phyloP scores from a whole-genome alignment of 2,113 vertebrate species.

The Lamprologus sp. region DNA sequence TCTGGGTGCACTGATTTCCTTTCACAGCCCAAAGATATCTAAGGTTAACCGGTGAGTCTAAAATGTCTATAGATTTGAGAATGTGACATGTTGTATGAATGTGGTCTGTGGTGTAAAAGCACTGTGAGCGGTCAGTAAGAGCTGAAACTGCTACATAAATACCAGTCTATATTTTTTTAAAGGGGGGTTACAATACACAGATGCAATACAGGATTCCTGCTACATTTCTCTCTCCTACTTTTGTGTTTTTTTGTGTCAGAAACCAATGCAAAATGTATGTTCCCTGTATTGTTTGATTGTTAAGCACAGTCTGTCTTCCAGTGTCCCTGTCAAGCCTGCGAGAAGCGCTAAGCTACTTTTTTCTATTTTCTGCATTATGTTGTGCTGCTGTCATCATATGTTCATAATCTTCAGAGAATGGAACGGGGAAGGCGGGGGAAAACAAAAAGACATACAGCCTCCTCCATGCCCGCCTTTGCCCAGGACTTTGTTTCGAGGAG shows the following conservation, averaged over 20 bases:
- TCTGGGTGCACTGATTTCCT: neutral
- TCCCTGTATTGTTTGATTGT: neutral
- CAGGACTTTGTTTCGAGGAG: neutral
- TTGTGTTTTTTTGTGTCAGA: neutral
- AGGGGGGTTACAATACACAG: neutral
- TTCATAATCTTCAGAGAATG: constrained; percentile 12
- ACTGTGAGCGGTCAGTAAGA: neutral
- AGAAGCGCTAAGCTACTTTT: neutral
- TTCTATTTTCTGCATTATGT: constrained; percentile 12
- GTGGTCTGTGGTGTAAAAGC: neutral
- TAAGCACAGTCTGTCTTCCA: neutral
- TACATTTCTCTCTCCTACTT: neutral
- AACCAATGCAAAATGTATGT: neutral
- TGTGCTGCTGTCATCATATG: constrained; percentile 21
- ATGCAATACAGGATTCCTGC: neutral
- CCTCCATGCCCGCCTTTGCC: neutral
- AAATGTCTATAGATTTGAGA: neutral
- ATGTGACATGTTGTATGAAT: neutral
- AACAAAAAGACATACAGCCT: neutral
- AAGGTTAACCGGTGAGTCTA: neutral
- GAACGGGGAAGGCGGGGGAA: neutral
- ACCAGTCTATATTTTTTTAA: neutral
- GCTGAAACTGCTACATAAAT: neutral
- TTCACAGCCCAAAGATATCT: neutral
- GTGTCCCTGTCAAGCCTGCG: neutral